Conservation (phyloP, 2,797 vertebrate species). For the Arrhamphus sclerolepis region DNA sequence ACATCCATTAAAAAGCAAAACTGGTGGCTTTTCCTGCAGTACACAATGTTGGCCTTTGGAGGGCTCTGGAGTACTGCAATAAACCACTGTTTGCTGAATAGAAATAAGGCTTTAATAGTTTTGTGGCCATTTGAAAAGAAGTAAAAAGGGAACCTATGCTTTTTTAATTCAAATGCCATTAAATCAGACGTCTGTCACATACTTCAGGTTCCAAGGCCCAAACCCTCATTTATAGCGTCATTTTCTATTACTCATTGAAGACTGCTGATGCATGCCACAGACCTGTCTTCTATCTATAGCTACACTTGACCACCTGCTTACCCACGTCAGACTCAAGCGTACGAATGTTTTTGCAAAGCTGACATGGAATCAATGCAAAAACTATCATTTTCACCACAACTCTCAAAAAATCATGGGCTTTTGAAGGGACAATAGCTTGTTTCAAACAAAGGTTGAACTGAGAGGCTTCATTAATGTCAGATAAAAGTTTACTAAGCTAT, state of each 20-base stretch:
- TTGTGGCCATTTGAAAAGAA: slow-evolving; percentile 11
- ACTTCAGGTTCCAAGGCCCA: too few species aligned
- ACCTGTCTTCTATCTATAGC: background rate
- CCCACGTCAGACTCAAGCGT: background rate
- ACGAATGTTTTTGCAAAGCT: background rate
- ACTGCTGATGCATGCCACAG: too few species aligned
- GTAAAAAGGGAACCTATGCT: background rate
- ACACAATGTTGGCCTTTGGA: slow-evolving; percentile 51
- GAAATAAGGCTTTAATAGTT: slow-evolving; percentile 41
- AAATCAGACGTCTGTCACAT: too few species aligned
- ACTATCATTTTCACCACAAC: background rate
- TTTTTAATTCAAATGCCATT: background rate
- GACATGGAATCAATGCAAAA: background rate
- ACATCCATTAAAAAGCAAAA: slow-evolving; percentile 18
- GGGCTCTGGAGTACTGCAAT: slow-evolving; percentile 40
- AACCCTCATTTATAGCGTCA: too few species aligned
- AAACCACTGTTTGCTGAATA: slow-evolving; percentile 19
- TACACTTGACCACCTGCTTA: background rate
- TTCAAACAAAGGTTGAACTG: background rate
- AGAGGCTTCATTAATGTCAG: background rate
- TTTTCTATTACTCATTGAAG: too few species aligned
- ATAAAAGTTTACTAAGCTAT: background rate
- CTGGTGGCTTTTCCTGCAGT: slow-evolving; percentile 31
- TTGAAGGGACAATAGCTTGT: background rate
- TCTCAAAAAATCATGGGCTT: too few species aligned